A percentile compares a stretch with the other conserved stretches of the same genome.
These are phyloP conservation scores for Hemichromis elongatus DNA, from an alignment of 2,113 vertebrate genomes.

Conservation along the genomic window DNA sequence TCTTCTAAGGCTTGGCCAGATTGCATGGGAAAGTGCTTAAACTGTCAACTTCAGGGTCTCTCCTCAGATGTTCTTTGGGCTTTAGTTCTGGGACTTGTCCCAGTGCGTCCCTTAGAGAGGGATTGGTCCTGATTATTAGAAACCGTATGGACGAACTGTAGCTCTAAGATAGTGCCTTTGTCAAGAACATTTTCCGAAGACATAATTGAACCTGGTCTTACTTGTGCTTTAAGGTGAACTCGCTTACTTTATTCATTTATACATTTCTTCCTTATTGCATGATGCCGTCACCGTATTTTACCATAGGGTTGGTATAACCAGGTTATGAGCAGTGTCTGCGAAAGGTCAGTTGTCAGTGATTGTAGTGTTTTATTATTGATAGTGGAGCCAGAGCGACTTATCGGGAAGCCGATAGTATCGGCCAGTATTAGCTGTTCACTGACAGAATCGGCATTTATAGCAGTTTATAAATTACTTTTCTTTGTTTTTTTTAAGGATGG, in stretches of 20 bases:
- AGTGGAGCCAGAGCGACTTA: not conserved
- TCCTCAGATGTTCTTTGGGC: not conserved
- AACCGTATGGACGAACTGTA: not conserved
- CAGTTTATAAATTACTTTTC: not conserved
- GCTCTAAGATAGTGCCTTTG: not conserved
- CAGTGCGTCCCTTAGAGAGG: not conserved
- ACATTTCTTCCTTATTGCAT: not conserved
- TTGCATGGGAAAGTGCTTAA: not conserved
- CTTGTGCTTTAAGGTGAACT: not conserved
- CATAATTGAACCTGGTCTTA: fast-evolving
- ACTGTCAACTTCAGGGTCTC: not conserved
- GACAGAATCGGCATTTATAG: not conserved
- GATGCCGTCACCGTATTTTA: not conserved
- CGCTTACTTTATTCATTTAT: not conserved
- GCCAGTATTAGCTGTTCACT: not conserved
- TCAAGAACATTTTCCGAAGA: not conserved
- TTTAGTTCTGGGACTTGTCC: not conserved
- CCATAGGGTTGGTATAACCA: not conserved
- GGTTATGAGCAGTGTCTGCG: not conserved
- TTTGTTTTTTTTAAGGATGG: not conserved
- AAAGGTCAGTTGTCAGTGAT: not conserved
- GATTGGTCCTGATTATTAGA: not conserved
- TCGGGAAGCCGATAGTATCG: not conserved
- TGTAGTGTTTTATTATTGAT: not conserved
- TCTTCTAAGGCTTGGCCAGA: not conserved